phyloP scores from a whole-genome alignment of 2,888 invertebrate genomes.

The Patella pellucida region DNA sequence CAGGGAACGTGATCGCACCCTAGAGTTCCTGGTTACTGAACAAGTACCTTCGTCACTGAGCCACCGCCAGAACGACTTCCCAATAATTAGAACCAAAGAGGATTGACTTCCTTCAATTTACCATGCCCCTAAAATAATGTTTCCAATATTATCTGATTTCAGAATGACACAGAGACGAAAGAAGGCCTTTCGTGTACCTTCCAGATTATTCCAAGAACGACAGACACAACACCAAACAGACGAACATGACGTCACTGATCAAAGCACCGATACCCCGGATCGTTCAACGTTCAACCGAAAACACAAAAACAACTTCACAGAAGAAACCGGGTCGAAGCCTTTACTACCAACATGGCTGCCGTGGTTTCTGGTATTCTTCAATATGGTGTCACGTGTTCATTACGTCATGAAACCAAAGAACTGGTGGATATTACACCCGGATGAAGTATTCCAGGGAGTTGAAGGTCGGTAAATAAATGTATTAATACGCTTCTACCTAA shows the following conservation, averaged over 20 bases:
- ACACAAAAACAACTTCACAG: background rate
- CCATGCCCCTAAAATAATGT: too few species aligned
- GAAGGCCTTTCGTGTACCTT: background rate
- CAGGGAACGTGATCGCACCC: too few species aligned
- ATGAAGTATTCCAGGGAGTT: constrained; percentile 61
- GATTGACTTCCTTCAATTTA: too few species aligned
- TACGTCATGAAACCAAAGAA: constrained; percentile 48
- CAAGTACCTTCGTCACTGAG: too few species aligned
- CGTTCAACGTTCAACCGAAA: background rate
- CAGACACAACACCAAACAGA: background rate
- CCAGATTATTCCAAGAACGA: background rate
- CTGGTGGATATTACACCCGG: constrained; percentile 65
- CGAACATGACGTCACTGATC: background rate
- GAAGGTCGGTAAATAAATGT: constrained; percentile 56
- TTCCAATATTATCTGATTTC: too few species aligned
- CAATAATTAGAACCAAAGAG: too few species aligned
- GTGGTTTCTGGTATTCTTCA: constrained; percentile 46
- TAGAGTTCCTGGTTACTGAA: too few species aligned
- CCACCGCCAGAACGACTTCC: too few species aligned
- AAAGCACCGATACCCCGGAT: background rate
- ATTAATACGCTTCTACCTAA: too few species aligned
- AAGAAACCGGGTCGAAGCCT: background rate
- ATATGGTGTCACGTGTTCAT: constrained; percentile 40
- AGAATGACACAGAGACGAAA: background rate
- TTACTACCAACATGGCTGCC: constrained; percentile 45